Evolutionary conservation across 2,888 invertebrate genomes (phyloP).

Genomic region (Ceratothoa steindachneri): DNA sequence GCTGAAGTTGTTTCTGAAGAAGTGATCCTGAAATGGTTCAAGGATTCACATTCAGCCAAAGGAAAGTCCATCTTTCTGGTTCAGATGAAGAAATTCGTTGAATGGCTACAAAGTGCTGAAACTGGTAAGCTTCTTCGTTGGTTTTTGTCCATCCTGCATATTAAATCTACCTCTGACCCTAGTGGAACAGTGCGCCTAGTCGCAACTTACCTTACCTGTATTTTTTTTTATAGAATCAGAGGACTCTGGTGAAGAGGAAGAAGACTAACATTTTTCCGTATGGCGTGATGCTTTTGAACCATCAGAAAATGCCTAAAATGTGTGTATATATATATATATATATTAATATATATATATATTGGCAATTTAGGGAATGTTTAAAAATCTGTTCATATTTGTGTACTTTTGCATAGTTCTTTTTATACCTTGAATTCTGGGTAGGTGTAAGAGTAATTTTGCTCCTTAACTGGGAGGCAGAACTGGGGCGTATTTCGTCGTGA

Average conservation of each 20-base stretch:
- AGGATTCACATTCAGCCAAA: slow-evolving; percentile 84
- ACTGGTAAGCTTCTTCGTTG: slow-evolving; percentile 58
- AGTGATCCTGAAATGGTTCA: slow-evolving; percentile 93
- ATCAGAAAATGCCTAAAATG: neutral
- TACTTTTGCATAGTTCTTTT: neutral
- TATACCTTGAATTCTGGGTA: neutral
- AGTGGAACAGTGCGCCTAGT: too few relatives aligned
- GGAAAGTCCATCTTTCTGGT: slow-evolving; percentile 97
- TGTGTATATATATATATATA: neutral
- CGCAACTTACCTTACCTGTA: neutral
- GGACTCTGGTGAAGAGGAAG: slow-evolving; percentile 39
- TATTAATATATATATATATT: neutral
- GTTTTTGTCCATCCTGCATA: too few relatives aligned
- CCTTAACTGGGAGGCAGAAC: too few relatives aligned
- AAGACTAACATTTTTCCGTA: slow-evolving; percentile 18
- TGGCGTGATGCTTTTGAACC: neutral
- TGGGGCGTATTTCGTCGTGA: too few relatives aligned
- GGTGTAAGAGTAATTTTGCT: too few relatives aligned
- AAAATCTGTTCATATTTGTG: neutral
- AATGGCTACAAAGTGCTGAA: slow-evolving; percentile 95
- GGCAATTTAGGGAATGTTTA: neutral
- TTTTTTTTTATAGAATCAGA: slow-evolving; percentile 29
- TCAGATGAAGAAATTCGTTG: slow-evolving; percentile 95
- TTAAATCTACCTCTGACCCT: too few relatives aligned
- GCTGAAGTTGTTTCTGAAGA: slow-evolving; percentile 91